Percentiles rank a stretch among this genome's conserved stretches.
Evolutionary conservation across 2,797 vertebrate species (phyloP).

Genomic region (Pseudomugil gertrudae): DNA sequence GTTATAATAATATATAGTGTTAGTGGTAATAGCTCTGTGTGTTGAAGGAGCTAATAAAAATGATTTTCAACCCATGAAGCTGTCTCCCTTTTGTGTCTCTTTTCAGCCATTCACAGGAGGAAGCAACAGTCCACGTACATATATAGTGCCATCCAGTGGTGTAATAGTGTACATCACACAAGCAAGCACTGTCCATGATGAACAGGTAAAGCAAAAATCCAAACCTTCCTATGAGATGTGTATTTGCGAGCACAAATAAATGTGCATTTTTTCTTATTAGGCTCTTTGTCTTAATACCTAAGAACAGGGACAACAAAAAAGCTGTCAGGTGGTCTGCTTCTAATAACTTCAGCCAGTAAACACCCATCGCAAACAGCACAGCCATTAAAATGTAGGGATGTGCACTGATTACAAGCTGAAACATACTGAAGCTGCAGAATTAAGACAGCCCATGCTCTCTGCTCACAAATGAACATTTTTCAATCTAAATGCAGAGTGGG

Average conservation of each 20-base stretch:
- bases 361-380: neutral
- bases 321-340: constrained; percentile 32
- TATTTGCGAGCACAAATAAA: too few species aligned
- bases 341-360: constrained; percentile 2
- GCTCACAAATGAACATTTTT: constrained; percentile 4
- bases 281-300: constrained; percentile 33
- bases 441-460: constrained; percentile 5
- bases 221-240: constrained; percentile 33
- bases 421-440: constrained; percentile 21
- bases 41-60: too few species aligned
- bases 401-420: constrained; percentile 3
- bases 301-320: constrained; percentile 3
- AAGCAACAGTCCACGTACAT: neutral
- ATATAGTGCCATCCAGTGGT: constrained; percentile 56
- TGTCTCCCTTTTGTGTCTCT: neutral
- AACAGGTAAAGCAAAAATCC: constrained; percentile 25
- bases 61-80: neutral
- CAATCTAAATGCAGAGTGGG: constrained; percentile 26
- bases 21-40: neutral
- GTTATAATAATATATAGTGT: too few species aligned
- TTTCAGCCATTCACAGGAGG: too few species aligned
- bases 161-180: neutral
- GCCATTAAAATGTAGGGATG: constrained; percentile 16
- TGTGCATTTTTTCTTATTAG: constrained; percentile 41
- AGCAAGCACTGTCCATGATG: neutral